A percentile compares a stretch with the other conserved stretches of the same genome.
These are phyloP conservation scores for Poecilobothrus nobilitatus DNA, from an alignment of 2,888 invertebrate species.

Conservation along the genomic window DNA sequence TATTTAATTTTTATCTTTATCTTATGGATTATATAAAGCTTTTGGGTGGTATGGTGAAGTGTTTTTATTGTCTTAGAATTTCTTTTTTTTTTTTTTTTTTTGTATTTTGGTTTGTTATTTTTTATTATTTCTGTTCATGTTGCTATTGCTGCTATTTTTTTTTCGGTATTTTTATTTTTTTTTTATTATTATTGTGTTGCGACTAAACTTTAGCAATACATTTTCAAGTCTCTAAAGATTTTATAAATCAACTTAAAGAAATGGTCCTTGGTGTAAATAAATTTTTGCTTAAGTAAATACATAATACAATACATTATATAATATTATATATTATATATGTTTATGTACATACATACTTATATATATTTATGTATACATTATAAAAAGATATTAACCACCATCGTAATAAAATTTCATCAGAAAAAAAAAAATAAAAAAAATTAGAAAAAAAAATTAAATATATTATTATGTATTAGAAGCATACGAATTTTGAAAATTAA, in stretches of 20 bases:
- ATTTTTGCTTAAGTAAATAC: background rate
- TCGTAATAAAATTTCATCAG: slow-evolving; percentile 3
- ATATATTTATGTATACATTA: too few species aligned
- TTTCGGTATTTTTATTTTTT: background rate
- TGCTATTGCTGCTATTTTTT: background rate
- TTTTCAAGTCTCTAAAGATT: background rate
- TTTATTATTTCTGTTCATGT: too few species aligned
- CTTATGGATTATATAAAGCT: too few species aligned
- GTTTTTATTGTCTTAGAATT: too few species aligned
- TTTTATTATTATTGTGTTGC: background rate
- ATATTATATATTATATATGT: background rate
- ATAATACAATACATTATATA: background rate
- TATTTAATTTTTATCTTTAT: too few species aligned
- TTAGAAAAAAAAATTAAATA: too few species aligned
- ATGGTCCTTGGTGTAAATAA: slow-evolving; percentile 6
- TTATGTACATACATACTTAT: background rate
- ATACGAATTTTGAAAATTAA: too few species aligned
- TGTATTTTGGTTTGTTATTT: too few species aligned
- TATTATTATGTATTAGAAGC: too few species aligned
- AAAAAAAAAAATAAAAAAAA: background rate
- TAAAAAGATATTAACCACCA: background rate
- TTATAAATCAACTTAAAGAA: slow-evolving; percentile 3
- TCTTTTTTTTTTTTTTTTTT: too few species aligned
- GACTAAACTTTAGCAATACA: background rate
- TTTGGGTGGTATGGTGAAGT: too few species aligned